phyloP scores from a whole-genome alignment of 2,113 vertebrate species.

The Hippolais icterina region DNA sequence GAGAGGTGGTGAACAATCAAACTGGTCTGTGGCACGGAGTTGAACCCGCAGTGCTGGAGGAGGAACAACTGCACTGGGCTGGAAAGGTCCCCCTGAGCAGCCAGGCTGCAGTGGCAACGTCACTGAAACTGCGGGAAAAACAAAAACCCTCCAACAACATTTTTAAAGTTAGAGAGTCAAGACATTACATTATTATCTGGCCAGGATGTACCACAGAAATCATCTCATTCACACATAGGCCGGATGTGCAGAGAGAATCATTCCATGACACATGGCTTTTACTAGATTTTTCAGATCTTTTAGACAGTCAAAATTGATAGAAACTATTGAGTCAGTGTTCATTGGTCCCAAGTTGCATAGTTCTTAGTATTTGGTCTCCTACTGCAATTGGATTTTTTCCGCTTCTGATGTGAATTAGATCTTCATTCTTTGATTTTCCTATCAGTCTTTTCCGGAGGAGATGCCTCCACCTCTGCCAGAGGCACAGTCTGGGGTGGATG shows the following conservation, averaged over 20 bases:
- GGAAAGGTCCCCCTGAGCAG: neutral
- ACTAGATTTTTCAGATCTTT: neutral
- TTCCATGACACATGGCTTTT: neutral
- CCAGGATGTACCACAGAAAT: neutral
- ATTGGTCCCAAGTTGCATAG: neutral
- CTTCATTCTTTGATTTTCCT: neutral
- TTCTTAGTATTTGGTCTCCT: neutral
- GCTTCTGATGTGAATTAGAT: neutral
- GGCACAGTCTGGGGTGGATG: neutral
- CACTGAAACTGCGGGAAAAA: neutral
- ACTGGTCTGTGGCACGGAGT: neutral
- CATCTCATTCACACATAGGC: neutral
- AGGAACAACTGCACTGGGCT: neutral
- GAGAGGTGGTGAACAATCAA: neutral
- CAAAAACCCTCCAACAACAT: neutral
- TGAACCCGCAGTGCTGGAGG: neutral
- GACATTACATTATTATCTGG: neutral
- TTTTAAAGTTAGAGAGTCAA: neutral
- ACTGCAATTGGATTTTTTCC: neutral
- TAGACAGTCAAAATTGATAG: neutral
- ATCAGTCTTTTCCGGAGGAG: neutral
- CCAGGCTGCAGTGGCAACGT: neutral
- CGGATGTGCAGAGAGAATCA: neutral
- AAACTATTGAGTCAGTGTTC: accelerated
- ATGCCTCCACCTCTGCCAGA: neutral